Conservation (phyloP, 2,888 invertebrate genomes). For the Anthophora plumipes region DNA sequence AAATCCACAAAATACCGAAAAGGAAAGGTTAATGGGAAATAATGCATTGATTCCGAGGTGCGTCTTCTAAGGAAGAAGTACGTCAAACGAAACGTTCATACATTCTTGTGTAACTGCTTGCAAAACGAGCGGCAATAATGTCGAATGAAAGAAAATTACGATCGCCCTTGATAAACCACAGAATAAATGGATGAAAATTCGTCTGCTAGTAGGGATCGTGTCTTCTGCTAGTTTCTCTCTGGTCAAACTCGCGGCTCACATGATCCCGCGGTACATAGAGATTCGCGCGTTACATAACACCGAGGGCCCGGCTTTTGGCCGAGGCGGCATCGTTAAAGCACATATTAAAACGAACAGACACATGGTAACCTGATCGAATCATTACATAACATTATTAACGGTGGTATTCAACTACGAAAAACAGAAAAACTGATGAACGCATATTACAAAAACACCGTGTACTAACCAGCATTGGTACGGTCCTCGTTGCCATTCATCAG, state of each 20-base stretch:
- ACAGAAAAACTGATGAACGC: conserved; percentile 3
- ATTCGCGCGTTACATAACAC: conserved; percentile 77
- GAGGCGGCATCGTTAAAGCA: conserved; percentile 54
- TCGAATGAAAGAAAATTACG: neutral
- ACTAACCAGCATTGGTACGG: conserved; percentile 69
- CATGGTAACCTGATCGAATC: conserved; percentile 32
- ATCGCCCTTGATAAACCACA: conserved; percentile 11
- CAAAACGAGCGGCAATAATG: conserved; percentile 28
- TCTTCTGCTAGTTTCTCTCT: conserved; percentile 74
- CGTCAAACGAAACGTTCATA: conserved; percentile 38
- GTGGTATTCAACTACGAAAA: conserved; percentile 53
- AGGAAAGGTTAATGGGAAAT: neutral
- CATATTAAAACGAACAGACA: conserved; percentile 45
- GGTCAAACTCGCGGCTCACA: conserved; percentile 69
- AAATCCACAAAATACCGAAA: neutral
- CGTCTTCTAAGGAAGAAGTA: conserved; percentile 31
- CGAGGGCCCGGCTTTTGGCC: conserved; percentile 61
- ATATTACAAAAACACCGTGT: conserved; percentile 30
- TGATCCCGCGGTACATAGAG: conserved; percentile 74
- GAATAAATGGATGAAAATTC: conserved; percentile 60
- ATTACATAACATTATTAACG: conserved; percentile 67
- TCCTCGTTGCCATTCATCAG: conserved; percentile 78
- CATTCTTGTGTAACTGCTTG: conserved; percentile 48
- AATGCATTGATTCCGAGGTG: conserved; percentile 29
- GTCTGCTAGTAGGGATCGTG: conserved; percentile 69